These are phyloP conservation scores for Platygyra sinensis DNA, from an alignment of 64 coral and sea anemone genomes.

Conservation along the genomic window DNA sequence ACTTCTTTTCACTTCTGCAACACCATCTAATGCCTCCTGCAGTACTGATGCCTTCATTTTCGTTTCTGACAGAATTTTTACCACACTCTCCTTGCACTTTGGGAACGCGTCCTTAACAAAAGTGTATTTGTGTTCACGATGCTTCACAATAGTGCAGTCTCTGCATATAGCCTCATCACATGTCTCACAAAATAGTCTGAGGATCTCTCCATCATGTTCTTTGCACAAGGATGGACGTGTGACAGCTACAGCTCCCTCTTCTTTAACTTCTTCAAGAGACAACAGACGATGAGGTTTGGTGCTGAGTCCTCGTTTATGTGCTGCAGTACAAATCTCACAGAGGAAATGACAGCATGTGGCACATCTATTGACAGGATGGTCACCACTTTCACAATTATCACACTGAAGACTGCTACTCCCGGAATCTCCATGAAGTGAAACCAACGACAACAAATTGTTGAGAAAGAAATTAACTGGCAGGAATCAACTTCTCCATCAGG, in stretches of 20 bases:
- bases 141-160: background rate
- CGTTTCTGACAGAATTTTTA: background rate
- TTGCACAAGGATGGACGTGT: background rate
- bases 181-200: slow-evolving; percentile 11
- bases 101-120: background rate
- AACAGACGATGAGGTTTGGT: too few relatives aligned
- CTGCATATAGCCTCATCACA: slow-evolving; percentile 2
- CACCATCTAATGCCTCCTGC: background rate
- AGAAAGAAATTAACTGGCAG: too few relatives aligned
- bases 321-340: too few relatives aligned
- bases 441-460: too few relatives aligned
- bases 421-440: too few relatives aligned
- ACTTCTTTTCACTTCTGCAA: background rate
- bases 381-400: too few relatives aligned
- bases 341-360: too few relatives aligned
- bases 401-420: too few relatives aligned
- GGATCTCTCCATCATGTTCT: slow-evolving; percentile 5
- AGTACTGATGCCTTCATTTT: background rate
- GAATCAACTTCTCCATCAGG: too few relatives aligned
- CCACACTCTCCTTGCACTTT: background rate
- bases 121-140: background rate
- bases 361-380: too few relatives aligned
- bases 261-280: background rate
- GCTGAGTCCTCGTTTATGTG: too few relatives aligned
- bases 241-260: background rate